Conservation (phyloP, 2,113 vertebrate genomes). For the Indicator maculatus region DNA sequence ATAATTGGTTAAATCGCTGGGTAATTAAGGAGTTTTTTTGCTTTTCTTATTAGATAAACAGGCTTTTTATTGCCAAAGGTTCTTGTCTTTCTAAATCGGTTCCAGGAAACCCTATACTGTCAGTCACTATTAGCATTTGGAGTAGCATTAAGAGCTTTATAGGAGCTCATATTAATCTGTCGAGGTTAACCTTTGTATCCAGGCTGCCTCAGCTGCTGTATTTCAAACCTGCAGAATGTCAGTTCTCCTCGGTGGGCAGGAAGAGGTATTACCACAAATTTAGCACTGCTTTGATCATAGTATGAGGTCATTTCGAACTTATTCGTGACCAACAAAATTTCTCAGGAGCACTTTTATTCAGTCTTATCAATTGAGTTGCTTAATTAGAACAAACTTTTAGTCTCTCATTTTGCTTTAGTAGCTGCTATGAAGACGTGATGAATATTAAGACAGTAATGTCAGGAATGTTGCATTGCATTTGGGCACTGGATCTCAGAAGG, state of each 20-base stretch:
- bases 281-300: conserved; percentile 4
- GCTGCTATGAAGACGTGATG: not conserved
- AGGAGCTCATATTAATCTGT: conserved; percentile 53
- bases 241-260: conserved; percentile 24
- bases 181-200: conserved; percentile 48
- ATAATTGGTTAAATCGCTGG: conserved; percentile 19
- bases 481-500: not conserved
- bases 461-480: not conserved
- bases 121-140: conserved; percentile 52
- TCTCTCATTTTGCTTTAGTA: not conserved
- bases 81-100: conserved; percentile 50
- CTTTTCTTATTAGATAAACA: conserved; percentile 48
- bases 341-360: not conserved
- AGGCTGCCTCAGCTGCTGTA: conserved; percentile 28
- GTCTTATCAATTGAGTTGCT: not conserved
- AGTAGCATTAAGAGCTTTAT: conserved; percentile 62
- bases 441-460: not conserved
- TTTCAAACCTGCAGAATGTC: conserved; percentile 28
- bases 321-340: not conserved
- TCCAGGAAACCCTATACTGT: conserved; percentile 54
- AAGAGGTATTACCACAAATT: conserved; percentile 26
- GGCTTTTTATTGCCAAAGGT: conserved; percentile 9
- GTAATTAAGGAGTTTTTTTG: conserved; percentile 15
- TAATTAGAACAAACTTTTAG: not conserved
- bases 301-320: conserved; percentile 13